Base-by-base conservation (phyloP, 2,113 vertebrate genomes). In the Melanerpes aurifrons region DNA sequence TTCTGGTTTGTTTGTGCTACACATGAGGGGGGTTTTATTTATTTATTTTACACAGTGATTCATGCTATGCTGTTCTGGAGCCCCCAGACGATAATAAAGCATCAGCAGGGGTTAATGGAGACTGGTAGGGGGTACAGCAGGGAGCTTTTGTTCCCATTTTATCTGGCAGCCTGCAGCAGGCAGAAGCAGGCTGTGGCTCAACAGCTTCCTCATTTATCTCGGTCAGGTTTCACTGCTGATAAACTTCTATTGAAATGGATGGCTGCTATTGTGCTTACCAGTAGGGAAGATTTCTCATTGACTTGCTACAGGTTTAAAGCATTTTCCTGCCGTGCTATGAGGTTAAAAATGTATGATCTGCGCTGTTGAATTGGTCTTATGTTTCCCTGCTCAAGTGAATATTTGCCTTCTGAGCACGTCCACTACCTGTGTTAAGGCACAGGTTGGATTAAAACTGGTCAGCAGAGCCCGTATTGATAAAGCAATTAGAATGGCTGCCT, bases 101-200 rank as follows among this genome's bases (percentile, higher is more conserved):
- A 95, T 94, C 96, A 92, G 95, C 93, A 90, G 95, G 96, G 95
- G 96, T 97, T 97, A 97, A 97, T 97, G 96, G 96, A 89, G 90
- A 82, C 87, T 94, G 86, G 92, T 92, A 68, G 92, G 90, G 76
- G 94, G 94, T 94, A 84, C 94, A 94, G 95, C 90, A 84, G 95
- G 96, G 95, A 90, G 79, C 91, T 94, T 97, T 97, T 97, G 95
- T 97, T 96, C 96, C 95, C 82, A 45, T 95, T 97, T 98, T 97
- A 95, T 97, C 97, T 97, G 97, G 96, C 95, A 97, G 96, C 83
- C 90, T 95, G 91, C 92, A 97, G 96, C 97, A 96, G 96, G 86
- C 92, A 95, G 85, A 96, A 97, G 89, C 91, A 95, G 85, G 92
- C 97, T 95, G 96, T 94, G 81, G 90, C 95, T 95, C 96, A 92